A percentile compares a stretch with the other conserved stretches of the same genome.
These are phyloP conservation scores for Plecotus auritus DNA, from an alignment of 2,113 vertebrate genomes.

Conservation along the genomic window DNA sequence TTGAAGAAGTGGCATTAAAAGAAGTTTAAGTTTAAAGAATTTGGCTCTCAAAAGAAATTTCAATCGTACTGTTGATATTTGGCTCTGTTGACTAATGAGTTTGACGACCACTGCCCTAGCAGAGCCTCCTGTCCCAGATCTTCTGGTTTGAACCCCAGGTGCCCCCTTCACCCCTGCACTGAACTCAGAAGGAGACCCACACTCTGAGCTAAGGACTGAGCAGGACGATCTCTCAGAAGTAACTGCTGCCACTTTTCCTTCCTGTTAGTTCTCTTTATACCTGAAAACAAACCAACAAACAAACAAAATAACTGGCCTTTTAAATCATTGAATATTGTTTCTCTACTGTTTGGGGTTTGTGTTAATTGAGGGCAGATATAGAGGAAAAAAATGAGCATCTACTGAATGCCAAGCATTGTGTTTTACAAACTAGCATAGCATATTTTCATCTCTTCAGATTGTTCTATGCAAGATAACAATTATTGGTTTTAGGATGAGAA, in stretches of 20 bases:
- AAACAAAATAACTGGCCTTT: background rate
- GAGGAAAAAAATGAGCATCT: background rate
- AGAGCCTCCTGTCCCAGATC: too few relatives aligned
- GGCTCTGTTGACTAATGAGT: too few relatives aligned
- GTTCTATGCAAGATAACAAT: background rate
- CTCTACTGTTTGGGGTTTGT: background rate
- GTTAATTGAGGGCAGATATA: background rate
- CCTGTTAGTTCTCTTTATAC: background rate
- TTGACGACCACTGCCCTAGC: too few relatives aligned
- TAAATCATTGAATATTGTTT: background rate
- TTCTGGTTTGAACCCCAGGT: background rate
- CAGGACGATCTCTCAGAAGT: background rate
- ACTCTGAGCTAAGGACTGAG: background rate
- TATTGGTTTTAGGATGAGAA: background rate
- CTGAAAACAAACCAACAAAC: background rate
- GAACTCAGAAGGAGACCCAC: background rate
- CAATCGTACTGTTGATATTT: too few relatives aligned
- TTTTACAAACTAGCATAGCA: background rate
- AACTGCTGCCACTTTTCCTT: background rate
- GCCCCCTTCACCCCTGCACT: background rate
- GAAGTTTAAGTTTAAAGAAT: too few relatives aligned
- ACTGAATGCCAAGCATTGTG: background rate
- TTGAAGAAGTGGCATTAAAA: too few relatives aligned
- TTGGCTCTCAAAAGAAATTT: too few relatives aligned
- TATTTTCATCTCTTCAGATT: background rate